Conservation (phyloP, 2,888 invertebrate genomes). For the Drosophila demipolita region DNA sequence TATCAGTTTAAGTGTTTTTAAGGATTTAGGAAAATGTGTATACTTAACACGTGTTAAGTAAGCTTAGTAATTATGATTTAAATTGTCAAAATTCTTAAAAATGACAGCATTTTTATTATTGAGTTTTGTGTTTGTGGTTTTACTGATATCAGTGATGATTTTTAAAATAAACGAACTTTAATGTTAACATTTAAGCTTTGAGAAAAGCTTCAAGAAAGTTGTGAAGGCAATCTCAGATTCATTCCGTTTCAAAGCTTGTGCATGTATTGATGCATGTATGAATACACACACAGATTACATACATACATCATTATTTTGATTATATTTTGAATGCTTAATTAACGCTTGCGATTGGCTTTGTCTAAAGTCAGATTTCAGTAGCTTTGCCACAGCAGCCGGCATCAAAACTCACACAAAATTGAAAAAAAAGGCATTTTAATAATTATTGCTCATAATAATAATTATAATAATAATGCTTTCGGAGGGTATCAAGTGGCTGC, state of each 20-base stretch:
- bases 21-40: constrained; percentile 6
- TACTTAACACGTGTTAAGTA: neutral
- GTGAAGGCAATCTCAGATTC: constrained; percentile 11
- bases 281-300: neutral
- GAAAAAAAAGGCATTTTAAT: neutral
- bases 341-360: constrained; percentile 27
- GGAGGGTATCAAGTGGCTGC: constrained; percentile 63
- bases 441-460: neutral
- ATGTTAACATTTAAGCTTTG: constrained; percentile 45
- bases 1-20: neutral
- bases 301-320: neutral
- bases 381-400: constrained; percentile 34
- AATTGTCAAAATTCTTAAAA: neutral
- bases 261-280: constrained; percentile 8
- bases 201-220: constrained; percentile 42
- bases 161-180: constrained; percentile 20
- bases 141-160: constrained; percentile 1
- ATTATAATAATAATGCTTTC: constrained; percentile 55
- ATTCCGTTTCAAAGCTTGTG: constrained; percentile 24
- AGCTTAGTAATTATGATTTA: neutral
- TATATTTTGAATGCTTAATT: constrained; percentile 34
- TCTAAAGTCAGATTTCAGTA: constrained; percentile 24
- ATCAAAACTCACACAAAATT: constrained; percentile 10
- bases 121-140: constrained; percentile 3
- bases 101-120: neutral